Conservation (phyloP, 2,888 invertebrate genomes). For the Macropis europaea region DNA sequence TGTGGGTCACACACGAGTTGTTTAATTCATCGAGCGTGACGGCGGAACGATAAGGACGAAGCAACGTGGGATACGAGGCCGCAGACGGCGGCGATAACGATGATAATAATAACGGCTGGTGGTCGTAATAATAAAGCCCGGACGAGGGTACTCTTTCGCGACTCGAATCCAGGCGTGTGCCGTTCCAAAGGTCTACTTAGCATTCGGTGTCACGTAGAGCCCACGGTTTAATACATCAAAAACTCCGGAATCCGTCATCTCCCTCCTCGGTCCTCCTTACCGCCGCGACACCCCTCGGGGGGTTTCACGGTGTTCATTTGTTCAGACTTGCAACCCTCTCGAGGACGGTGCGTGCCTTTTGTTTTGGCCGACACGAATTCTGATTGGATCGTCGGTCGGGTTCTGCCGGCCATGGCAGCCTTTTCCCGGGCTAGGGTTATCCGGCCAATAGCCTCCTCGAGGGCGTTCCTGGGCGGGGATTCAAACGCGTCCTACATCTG, state of each 20-base stretch:
- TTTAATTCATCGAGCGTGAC: constrained; percentile 65
- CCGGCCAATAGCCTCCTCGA: constrained; percentile 78
- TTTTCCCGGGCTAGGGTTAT: constrained; percentile 73
- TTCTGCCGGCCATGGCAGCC: constrained; percentile 77
- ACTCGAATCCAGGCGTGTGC: constrained; percentile 67
- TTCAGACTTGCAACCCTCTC: constrained; percentile 70
- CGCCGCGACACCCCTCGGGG: constrained; percentile 45
- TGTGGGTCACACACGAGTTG: constrained; percentile 48
- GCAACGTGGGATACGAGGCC: background rate
- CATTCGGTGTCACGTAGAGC: constrained; percentile 79
- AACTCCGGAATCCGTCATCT: constrained; percentile 67
- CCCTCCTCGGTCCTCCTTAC: constrained; percentile 53
- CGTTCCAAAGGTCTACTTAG: constrained; percentile 77
- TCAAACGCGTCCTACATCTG: constrained; percentile 65
- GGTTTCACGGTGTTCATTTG: constrained; percentile 72
- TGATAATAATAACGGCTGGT: constrained; percentile 44
- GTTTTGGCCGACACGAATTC: constrained; percentile 68
- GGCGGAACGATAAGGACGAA: constrained; percentile 51
- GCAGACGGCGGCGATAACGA: constrained; percentile 31
- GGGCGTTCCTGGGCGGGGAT: constrained; percentile 78
- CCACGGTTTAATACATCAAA: constrained; percentile 79
- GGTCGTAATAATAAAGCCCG: constrained; percentile 35
- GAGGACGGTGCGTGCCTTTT: constrained; percentile 68
- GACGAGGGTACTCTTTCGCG: constrained; percentile 44
- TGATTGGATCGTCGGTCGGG: constrained; percentile 77